Conservation (phyloP, 2,797 vertebrate species). For the Enteromius paludinosus region DNA sequence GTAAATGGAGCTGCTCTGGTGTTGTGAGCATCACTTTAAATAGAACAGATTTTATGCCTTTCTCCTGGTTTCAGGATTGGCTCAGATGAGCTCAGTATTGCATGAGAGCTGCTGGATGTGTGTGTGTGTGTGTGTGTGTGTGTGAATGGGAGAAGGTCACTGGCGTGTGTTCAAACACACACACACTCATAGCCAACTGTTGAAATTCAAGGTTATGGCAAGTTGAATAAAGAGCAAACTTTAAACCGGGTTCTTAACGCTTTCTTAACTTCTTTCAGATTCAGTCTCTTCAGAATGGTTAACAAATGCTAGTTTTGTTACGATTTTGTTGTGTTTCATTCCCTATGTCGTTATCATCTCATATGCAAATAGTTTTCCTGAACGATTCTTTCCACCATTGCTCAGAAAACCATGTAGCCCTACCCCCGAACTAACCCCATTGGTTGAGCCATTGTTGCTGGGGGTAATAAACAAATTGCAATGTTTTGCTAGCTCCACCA, state of each 20-base stretch:
- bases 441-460: neutral
- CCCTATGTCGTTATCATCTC: neutral
- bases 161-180: conserved; percentile 15
- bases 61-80: conserved; percentile 29
- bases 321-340: neutral
- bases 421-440: neutral
- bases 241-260: neutral
- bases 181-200: conserved; percentile 1
- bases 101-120: conserved; percentile 1
- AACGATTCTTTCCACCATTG: neutral
- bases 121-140: conserved; percentile 13
- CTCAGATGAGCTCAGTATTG: conserved; percentile 38
- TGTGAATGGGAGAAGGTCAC: conserved; percentile 28
- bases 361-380: neutral
- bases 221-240: conserved; percentile 6
- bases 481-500: neutral
- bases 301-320: conserved; percentile 19
- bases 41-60: conserved; percentile 37
- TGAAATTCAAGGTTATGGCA: conserved; percentile 44
- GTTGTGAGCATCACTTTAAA: conserved; percentile 34
- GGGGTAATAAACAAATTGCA: neutral
- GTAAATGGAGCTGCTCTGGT: conserved; percentile 21
- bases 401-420: neutral
- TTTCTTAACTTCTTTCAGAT: conserved; percentile 1
- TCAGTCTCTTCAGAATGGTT: neutral